Conservation (phyloP, 2,113 vertebrate species). For the Anhinga anhinga region DNA sequence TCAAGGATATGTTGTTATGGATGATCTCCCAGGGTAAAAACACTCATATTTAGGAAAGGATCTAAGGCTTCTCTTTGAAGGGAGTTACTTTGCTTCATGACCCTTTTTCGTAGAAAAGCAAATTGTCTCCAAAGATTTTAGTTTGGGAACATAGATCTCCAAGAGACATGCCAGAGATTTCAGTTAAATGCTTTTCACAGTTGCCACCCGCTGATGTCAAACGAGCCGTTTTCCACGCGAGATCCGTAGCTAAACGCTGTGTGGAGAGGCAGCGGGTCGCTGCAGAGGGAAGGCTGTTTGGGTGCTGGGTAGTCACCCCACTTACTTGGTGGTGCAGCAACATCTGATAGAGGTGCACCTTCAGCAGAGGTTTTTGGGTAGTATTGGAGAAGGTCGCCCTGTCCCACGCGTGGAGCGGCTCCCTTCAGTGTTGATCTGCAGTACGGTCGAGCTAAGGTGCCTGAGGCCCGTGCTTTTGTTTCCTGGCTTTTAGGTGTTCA, state of each 20-base stretch:
- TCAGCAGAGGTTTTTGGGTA: accelerated
- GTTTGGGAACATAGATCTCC: neutral
- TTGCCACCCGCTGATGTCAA: neutral
- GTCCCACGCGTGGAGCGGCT: accelerated
- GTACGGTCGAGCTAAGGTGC: neutral
- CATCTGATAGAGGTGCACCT: accelerated
- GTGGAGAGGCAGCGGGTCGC: neutral
- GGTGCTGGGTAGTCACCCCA: neutral
- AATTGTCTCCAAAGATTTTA: neutral
- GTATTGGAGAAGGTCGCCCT: neutral
- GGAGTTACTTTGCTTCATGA: neutral
- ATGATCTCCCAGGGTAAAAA: neutral
- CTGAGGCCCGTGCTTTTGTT: accelerated
- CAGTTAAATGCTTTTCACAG: neutral
- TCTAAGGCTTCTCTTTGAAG: neutral
- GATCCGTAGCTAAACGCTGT: accelerated
- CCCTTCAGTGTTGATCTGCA: neutral
- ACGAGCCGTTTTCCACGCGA: accelerated
- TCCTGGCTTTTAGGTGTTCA: neutral
- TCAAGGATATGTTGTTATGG: neutral
- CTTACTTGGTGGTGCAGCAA: neutral
- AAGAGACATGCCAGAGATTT: neutral
- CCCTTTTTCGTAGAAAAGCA: neutral
- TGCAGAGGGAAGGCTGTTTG: neutral
- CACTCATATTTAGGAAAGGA: neutral